Evolutionary conservation across 2,113 vertebrate genomes (phyloP).

Genomic region (Caloenas nicobarica): DNA sequence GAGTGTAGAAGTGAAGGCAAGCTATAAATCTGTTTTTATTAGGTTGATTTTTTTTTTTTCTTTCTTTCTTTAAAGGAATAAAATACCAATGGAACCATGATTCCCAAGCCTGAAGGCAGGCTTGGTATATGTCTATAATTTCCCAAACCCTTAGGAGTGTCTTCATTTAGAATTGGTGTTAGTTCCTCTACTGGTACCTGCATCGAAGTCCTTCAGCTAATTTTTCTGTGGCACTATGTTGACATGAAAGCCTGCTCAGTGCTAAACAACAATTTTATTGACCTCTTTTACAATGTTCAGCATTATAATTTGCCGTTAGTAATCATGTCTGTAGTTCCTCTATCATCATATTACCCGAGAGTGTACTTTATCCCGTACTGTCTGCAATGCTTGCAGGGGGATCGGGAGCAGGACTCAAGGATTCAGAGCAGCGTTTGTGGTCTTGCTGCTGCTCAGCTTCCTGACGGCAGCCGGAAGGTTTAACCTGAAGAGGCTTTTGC

Average conservation of each 20-base stretch:
- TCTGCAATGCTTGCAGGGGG: neutral
- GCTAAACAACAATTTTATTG: neutral
- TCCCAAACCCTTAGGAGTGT: neutral
- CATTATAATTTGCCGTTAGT: neutral
- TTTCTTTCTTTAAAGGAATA: neutral
- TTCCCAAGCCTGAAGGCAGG: neutral
- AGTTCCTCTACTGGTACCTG: neutral
- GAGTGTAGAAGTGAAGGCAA: neutral
- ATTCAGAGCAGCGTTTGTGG: neutral
- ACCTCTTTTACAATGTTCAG: neutral
- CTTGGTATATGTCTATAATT: neutral
- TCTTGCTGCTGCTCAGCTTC: neutral
- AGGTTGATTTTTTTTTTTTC: too few species aligned
- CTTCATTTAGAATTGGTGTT: neutral
- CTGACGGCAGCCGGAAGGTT: neutral
- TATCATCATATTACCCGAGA: neutral
- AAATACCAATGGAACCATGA: neutral
- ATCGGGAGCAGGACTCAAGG: neutral
- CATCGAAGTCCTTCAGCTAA: neutral
- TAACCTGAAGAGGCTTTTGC: neutral
- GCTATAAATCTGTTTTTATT: neutral
- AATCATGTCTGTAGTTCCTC: neutral
- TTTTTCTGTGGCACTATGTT: neutral
- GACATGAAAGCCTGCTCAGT: neutral
- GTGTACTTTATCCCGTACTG: fast-evolving